Evolutionary conservation across 1,140 invertebrate species (phyloP).

Genomic region (Drosophila neocordata): DNA sequence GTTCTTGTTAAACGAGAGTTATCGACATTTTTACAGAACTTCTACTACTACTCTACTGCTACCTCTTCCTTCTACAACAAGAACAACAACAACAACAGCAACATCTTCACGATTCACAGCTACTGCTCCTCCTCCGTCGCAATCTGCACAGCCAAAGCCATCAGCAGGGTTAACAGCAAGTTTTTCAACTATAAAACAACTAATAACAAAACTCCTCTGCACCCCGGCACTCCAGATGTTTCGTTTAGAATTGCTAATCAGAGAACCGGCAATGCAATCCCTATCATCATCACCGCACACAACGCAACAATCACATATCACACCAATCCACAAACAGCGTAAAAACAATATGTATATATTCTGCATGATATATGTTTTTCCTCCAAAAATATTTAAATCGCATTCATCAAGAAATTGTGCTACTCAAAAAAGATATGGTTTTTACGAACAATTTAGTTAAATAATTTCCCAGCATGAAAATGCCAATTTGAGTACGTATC

Average conservation of each 20-base stretch:
- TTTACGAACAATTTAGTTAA: background rate
- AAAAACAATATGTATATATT: conserved; percentile 1
- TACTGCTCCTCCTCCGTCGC: conserved; percentile 41
- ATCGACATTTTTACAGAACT: conserved; percentile 67
- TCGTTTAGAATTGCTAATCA: conserved; percentile 36
- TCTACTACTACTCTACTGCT: conserved; percentile 64
- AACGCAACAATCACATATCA: conserved; percentile 5
- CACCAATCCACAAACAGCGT: background rate
- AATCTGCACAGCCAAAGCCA: conserved; percentile 63
- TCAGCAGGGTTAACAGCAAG: conserved; percentile 50
- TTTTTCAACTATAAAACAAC: conserved; percentile 54
- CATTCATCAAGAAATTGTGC: background rate
- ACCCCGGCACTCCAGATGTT: conserved; percentile 42
- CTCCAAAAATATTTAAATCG: too few relatives aligned
- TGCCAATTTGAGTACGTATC: background rate
- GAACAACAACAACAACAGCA: conserved; percentile 58
- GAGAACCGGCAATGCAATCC: conserved; percentile 46
- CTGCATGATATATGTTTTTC: background rate
- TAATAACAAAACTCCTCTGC: conserved; percentile 49
- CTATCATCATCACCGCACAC: conserved; percentile 15
- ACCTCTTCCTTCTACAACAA: conserved; percentile 65
- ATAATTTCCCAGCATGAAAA: background rate
- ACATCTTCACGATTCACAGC: conserved; percentile 44
- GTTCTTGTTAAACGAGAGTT: conserved; percentile 55
- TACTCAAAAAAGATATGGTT: background rate